These are phyloP conservation scores for Drosophila aldrichi DNA, from an alignment of 2,888 invertebrate genomes.

Conservation along the genomic window DNA sequence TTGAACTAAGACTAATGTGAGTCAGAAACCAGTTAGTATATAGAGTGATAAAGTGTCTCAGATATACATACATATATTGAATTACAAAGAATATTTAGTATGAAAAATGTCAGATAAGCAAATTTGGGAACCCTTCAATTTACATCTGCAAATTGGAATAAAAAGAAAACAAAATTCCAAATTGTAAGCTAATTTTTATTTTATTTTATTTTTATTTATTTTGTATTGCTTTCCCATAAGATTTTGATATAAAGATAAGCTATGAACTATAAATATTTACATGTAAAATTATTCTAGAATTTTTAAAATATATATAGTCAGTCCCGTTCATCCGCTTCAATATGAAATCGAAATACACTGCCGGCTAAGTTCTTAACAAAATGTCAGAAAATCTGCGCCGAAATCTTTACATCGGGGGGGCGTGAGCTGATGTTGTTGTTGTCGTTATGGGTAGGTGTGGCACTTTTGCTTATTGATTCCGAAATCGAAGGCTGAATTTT, in stretches of 20 bases:
- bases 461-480: slow-evolving; percentile 65
- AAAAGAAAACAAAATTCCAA: neutral
- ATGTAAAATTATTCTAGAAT: neutral
- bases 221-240: no score
- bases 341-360: neutral
- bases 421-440: slow-evolving; percentile 26
- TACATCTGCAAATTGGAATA: no score
- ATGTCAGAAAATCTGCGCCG: slow-evolving; percentile 38
- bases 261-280: no score
- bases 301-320: neutral
- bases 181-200: neutral
- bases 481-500: slow-evolving; percentile 64
- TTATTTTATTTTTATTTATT: no score
- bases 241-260: neutral
- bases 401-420: slow-evolving; percentile 39
- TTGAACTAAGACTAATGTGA: no score
- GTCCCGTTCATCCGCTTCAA: neutral
- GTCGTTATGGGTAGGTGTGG: slow-evolving; percentile 35
- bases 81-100: neutral
- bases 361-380: neutral
- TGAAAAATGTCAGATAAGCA: neutral
- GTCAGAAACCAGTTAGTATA: neutral
- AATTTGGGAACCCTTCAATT: no score
- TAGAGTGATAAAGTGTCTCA: neutral
- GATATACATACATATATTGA: neutral